These are phyloP conservation scores for Limosa lapponica DNA, from an alignment of 2,797 vertebrate genomes.

Conservation along the genomic window DNA sequence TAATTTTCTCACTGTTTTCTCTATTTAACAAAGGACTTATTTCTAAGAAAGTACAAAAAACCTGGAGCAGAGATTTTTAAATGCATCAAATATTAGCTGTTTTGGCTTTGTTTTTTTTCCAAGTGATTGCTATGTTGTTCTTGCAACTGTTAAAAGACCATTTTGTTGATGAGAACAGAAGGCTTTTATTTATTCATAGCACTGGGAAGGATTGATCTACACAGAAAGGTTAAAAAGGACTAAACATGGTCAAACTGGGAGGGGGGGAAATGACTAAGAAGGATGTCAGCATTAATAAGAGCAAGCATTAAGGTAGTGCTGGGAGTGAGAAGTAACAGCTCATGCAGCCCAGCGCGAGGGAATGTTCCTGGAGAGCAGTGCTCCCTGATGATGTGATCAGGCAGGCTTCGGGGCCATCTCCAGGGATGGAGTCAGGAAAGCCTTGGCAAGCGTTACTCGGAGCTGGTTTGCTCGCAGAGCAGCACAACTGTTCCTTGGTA, in stretches of 20 bases:
- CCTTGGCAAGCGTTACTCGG: background rate
- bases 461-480: background rate
- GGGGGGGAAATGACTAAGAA: background rate
- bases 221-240: slow-evolving; percentile 41
- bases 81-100: slow-evolving; percentile 21
- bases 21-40: background rate
- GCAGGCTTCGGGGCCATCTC: background rate
- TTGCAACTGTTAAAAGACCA: slow-evolving; percentile 59
- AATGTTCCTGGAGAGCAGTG: background rate
- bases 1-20: background rate
- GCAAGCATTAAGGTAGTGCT: background rate
- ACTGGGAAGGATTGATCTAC: slow-evolving; percentile 26
- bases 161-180: slow-evolving; percentile 70
- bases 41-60: slow-evolving; percentile 19
- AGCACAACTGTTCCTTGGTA: background rate
- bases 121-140: slow-evolving; percentile 43
- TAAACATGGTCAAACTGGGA: background rate
- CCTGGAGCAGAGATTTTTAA: background rate
- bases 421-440: background rate
- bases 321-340: background rate
- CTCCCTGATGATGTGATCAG: background rate
- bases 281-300: background rate
- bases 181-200: slow-evolving; percentile 63
- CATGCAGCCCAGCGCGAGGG: background rate
- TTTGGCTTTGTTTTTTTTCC: background rate